A percentile compares a stretch with the other conserved stretches of the same genome.
Evolutionary conservation across 1,140 invertebrate species (phyloP).

Genomic region (Bathynomus jamesi): DNA sequence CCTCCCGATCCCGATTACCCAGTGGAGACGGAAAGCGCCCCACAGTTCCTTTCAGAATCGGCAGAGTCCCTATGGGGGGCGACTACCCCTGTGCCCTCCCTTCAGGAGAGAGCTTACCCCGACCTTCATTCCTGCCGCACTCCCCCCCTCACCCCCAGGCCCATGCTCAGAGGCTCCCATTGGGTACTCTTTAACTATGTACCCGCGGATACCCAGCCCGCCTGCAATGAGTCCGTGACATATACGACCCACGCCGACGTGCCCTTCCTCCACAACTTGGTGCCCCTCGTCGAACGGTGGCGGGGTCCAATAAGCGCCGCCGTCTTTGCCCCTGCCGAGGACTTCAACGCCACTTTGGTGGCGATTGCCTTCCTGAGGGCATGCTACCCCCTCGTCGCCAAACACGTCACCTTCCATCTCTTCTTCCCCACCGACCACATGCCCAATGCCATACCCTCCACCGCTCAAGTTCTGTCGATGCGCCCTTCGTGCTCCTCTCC

Average conservation of each 20-base stretch:
- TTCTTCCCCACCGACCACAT: conserved; percentile 33
- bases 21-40: background rate
- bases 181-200: conserved; percentile 87
- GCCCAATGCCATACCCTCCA: conserved; percentile 26
- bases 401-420: conserved; percentile 37
- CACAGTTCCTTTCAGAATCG: background rate
- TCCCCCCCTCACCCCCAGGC: conserved; percentile 15
- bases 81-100: conserved; percentile 20
- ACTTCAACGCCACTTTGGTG: conserved; percentile 57
- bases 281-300: conserved; percentile 52
- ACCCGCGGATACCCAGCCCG: conserved; percentile 43
- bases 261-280: conserved; percentile 81
- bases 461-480: conserved; percentile 17
- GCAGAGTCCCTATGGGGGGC: background rate
- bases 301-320: conserved; percentile 62
- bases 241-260: conserved; percentile 87
- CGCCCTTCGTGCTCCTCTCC: conserved; percentile 24
- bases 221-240: conserved; percentile 75
- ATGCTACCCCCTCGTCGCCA: conserved; percentile 27
- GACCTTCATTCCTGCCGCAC: conserved; percentile 33
- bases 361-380: conserved; percentile 54
- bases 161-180: conserved; percentile 40
- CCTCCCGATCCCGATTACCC: conserved; percentile 2
- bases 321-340: conserved; percentile 64
- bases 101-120: conserved; percentile 34